A percentile compares a stretch with the other conserved stretches of the same genome.
These are phyloP conservation scores for Danaus chrysippus DNA, from an alignment of 2,888 invertebrate genomes.

Conservation along the genomic window DNA sequence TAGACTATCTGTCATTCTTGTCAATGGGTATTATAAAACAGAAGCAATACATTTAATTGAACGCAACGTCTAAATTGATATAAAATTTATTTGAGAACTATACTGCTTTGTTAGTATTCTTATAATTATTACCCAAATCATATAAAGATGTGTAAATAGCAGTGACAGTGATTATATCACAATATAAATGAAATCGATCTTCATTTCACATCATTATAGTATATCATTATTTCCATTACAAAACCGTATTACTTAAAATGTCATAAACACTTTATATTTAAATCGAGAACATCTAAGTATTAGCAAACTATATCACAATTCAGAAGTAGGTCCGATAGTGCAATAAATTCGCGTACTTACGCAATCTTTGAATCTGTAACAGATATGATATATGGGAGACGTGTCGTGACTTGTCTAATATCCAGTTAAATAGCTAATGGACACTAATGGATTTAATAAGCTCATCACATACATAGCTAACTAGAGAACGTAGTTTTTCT, in stretches of 20 bases:
- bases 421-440: slow-evolving; percentile 76
- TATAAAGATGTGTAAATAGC: background rate
- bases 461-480: slow-evolving; percentile 16
- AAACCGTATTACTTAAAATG: slow-evolving; percentile 17
- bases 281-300: background rate
- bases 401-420: slow-evolving; percentile 69
- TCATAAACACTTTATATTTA: slow-evolving; percentile 13
- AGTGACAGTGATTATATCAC: background rate
- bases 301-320: slow-evolving; percentile 3
- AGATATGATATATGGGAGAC: slow-evolving; percentile 64
- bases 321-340: slow-evolving; percentile 4
- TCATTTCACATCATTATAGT: too few relatives aligned
- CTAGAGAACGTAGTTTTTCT: too few relatives aligned
- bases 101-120: too few relatives aligned
- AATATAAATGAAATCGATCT: background rate
- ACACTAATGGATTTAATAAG: slow-evolving; percentile 73
- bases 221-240: background rate
- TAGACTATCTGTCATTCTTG: too few relatives aligned
- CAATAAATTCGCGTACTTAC: background rate
- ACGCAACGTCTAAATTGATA: too few relatives aligned
- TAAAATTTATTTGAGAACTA: too few relatives aligned
- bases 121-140: too few relatives aligned
- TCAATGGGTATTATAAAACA: too few relatives aligned
- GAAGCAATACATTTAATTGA: too few relatives aligned
- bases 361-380: slow-evolving; percentile 2